Base-by-base conservation (phyloP, 2,113 vertebrate genomes). In the Eleginops maclovinus region DNA sequence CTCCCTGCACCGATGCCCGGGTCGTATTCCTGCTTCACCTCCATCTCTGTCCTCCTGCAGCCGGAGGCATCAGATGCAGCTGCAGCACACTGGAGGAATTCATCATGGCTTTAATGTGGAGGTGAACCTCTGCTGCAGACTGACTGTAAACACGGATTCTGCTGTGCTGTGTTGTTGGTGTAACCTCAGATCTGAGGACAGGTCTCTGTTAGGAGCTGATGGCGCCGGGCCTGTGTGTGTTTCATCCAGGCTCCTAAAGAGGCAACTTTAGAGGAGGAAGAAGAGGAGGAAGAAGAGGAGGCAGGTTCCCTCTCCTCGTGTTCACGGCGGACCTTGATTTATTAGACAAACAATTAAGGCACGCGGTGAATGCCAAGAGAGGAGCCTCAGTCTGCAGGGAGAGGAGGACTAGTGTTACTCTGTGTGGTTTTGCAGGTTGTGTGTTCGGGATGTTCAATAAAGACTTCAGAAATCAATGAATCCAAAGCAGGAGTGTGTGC, bases 251-350 rank as follows among this genome's bases (percentile, higher is more conserved):
- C 43, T 55, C 31, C 1, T 21, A 36, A 54, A 72, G 53, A 55
- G 60, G 51, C 59, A 71, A 70, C 62, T 81, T 69, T 49, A 26
- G 60, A 36, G 8, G n/a, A 81, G 51, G 26, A 66, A 10, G 40
- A 41, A 9, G 7, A 41, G 40, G 7, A 41, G 40, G 40, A 41
- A 9, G 7, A 41, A 10, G 7, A 41, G 40, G 40, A 41, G 7
- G 40, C 40, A 58, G 89, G 94, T 88, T 93, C 77, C 92, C 91
- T 79, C 97, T 97, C 96, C 95, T 94, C 96, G 95, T 97, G 97
- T 96, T 97, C 96, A 96, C 96, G 94, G 96, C 94, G 96, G 96
- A 97, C 96, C 96, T 97, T 97, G 96, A 97, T 97, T 96, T 96
- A 96, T 95, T 94, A 95, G 94, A 91, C 83, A 81, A 93, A 96